phyloP scores from a whole-genome alignment of 2,888 invertebrate species.

The Nebria salina region DNA sequence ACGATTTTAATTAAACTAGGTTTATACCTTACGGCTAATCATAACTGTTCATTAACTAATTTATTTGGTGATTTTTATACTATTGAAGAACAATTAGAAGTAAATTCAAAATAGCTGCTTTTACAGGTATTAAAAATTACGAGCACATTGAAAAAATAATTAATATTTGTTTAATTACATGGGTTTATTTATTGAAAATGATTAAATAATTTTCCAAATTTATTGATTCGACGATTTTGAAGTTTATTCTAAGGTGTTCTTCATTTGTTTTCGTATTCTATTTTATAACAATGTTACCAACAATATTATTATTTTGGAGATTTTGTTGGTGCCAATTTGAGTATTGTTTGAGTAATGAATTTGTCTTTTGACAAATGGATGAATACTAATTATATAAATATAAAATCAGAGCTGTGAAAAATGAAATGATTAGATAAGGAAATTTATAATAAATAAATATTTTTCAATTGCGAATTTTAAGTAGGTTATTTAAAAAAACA shows the following conservation, averaged over 20 bases:
- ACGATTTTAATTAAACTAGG: too few relatives aligned
- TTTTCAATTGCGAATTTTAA: neutral
- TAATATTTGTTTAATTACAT: too few relatives aligned
- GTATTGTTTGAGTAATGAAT: neutral
- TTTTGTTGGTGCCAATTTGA: neutral
- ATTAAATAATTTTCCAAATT: neutral
- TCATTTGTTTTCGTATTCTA: neutral
- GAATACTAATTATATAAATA: conserved; percentile 10
- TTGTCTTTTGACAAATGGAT: neutral
- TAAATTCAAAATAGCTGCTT: neutral
- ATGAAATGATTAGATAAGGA: neutral
- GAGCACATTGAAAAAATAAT: neutral
- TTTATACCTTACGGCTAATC: too few relatives aligned
- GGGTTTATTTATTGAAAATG: too few relatives aligned
- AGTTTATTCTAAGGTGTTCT: neutral
- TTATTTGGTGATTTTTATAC: neutral
- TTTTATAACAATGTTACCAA: neutral
- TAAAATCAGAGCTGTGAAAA: conserved; percentile 43
- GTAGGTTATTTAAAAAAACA: neutral
- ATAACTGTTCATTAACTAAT: neutral
- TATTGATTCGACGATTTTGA: neutral
- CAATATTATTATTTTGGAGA: neutral
- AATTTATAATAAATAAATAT: neutral
- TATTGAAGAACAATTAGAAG: neutral
- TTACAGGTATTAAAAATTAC: neutral